Base-by-base conservation (phyloP, 2,797 vertebrate species). In the Semotilus atromaculatus region DNA sequence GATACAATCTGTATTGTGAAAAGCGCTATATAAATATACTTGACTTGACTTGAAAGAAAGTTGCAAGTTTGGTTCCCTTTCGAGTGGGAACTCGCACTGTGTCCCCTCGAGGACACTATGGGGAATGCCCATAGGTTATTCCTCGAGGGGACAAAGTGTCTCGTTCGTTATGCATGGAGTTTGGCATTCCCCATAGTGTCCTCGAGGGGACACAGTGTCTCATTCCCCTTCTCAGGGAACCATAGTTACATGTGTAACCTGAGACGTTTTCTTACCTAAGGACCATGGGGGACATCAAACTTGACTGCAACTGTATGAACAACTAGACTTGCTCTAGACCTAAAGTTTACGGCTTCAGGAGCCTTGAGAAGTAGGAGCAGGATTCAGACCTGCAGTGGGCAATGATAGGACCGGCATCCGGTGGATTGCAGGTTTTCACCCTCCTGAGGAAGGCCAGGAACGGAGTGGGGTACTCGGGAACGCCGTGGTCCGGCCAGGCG, bases 391-490 rank as follows among this genome's bases (percentile, higher is more conserved):
- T 99, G 98, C 98, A 99, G 93, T 99, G 98, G 60, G 98, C 97
- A 60, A 99, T 97, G 45, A 99, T 94, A 73, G 98, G 98, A 13
- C 98, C 98, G 0, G 98, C 98, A 0, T 99, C 98, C 0, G 98
- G 97, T 0, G 98, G 98, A 90, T 99, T 99, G 91, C 98, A 99
- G 83, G 98, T 98, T 93, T 99, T 99, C 78, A 99, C 98, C 85
- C 98, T 92, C 36, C 98, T 95, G 74, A 99, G 96, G 90, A 99
- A 99, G n/a, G 98, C 98, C 93, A 99, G 93, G 95, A 99, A 99
- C 0, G 98, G 98, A 0, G 98, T 99, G 0, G 98, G 98, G 83
- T 99, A 99, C 89, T 99, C 98, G 0, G 98, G 98, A 0, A 99
- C 98, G 0, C 98, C 98, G 0, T 99, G 98, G 93, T 99, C 98